Evolutionary conservation across 1,140 invertebrate species (phyloP), one percentile per base, ranked within the genome.

Genomic region (Catajapyx aquilonaris): DNA sequence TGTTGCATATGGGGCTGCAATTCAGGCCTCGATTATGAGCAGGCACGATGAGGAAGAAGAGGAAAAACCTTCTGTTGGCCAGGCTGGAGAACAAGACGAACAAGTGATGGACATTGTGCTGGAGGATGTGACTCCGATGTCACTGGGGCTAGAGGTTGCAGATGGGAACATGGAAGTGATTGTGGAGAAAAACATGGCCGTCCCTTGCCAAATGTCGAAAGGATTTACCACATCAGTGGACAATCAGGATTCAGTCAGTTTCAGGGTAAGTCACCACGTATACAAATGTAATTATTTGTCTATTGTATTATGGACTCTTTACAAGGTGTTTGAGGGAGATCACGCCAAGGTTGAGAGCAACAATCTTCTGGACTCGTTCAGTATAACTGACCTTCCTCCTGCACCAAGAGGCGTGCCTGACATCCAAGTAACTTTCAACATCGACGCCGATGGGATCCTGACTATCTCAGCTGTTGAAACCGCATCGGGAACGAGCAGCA

Each of bases 401-500:
- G 65, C 65, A n/a, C 65, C 65, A 1, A 48, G 66, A 31, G 66
- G 65, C 41, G 61, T 64, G 4, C 63, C 65, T 5, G 60, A 68
- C 43, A 63, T 69, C 46, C 48, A 52, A 34, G 49, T 56, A 7
- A 54, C 49, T 9, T 56, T 58, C 37, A 49, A 56, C 37, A 46
- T 53, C 25, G 53, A 55, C 41, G 52, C 53, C n/a, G 53, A 57
- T 38, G 55, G 54, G 33, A 56, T 57, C 30, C 28, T 50, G 28
- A 48, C 53, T 41, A 61, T 64, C 4, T 51, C 58, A 4, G 61
- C 60, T n/a, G n/a, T n/a, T n/a, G n/a, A n/a, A n/a, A n/a, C n/a
- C n/a, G n/a, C 19, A 34, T 41, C 3, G 61, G 55, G 55, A 33
- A 56, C 57, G 31, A 53, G 53, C 20, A 49, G 49, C 37, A 56